Evolutionary conservation across 2,113 vertebrate species (phyloP).

Genomic region (Beaufortia kweichowensis): DNA sequence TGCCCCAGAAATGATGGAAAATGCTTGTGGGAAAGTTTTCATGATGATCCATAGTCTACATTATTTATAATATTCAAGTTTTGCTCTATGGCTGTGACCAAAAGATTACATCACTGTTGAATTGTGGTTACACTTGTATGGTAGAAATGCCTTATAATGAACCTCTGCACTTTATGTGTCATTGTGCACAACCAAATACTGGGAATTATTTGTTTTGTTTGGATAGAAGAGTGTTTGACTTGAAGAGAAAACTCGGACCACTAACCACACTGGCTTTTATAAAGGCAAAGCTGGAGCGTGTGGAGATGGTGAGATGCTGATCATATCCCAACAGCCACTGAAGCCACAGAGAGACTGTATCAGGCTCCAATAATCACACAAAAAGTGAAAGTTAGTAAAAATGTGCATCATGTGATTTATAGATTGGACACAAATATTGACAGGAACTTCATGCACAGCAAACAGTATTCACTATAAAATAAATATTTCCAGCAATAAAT

Average conservation of each 20-base stretch:
- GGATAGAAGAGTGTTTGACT: background rate
- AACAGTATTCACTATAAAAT: background rate
- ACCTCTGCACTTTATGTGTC: background rate
- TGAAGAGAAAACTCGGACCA: background rate
- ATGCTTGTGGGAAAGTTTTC: background rate
- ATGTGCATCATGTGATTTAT: background rate
- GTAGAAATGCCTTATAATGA: background rate
- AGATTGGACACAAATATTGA: conserved; percentile 18
- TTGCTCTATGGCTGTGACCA: background rate
- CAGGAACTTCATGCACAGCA: background rate
- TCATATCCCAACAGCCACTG: conserved; percentile 11
- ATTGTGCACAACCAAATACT: conserved; percentile 27
- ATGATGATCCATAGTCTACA: too few species aligned
- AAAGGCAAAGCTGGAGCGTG: background rate
- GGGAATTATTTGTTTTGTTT: background rate
- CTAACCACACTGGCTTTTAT: background rate
- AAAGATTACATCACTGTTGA: background rate
- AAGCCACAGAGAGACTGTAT: conserved; percentile 5
- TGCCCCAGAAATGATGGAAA: conserved; percentile 18
- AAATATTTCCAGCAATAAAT: too few species aligned
- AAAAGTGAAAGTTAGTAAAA: background rate
- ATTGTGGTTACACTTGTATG: background rate
- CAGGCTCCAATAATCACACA: conserved; percentile 11
- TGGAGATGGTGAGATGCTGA: background rate
- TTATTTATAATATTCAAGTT: too few species aligned